Base-by-base conservation (phyloP, 2,888 invertebrate species). In the Cistogaster globosa region DNA sequence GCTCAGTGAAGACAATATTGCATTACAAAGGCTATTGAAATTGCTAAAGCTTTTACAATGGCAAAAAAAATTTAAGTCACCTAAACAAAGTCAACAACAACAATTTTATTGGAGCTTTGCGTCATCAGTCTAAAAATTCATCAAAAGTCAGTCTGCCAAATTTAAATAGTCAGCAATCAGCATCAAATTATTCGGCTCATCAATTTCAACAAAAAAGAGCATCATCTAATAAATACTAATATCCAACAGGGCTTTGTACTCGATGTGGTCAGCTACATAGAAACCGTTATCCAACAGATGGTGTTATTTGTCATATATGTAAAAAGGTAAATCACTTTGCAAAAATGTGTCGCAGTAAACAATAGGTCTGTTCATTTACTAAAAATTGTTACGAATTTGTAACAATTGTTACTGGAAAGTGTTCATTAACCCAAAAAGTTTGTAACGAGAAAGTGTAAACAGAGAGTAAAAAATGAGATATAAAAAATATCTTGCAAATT, bases 1-100 rank as follows among this genome's bases (percentile, higher is more conserved):
- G 22, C 51, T 87, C 4, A 87, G 76, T 57, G 86, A 87, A 86
- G 86, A 84, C 0, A 68, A 69, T 42, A 86, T 83, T 11, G 18
- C 48, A 22, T 45, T 86, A 57, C 76, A 22, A 87, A 86, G 20
- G 83, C 80, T 7, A 72, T 86, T 8, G 63, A 75, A 26, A 81
- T 86, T 22, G 80, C 84, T 1, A 71, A 32, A 71, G n/a, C 71
- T 45, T 58, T 58, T 26, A n/a, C 58, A 57, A 69, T 42, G 1
- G 69, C 55, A 20, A 69, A 69, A n/a, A 20, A 42, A 57, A 69
- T n/a, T 16, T 45, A 58, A 71, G 12, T 18, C 57, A 71, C n/a
- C 32, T 71, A 8, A 69, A 12, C 14, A 11, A 71, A 11, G 45
- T 6, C n/a, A 71, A 18, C 9, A 45, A 45, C 9, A 26, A 58